Evolutionary conservation across 2,888 invertebrate genomes (phyloP).

Genomic region (Eupithecia centaureata): DNA sequence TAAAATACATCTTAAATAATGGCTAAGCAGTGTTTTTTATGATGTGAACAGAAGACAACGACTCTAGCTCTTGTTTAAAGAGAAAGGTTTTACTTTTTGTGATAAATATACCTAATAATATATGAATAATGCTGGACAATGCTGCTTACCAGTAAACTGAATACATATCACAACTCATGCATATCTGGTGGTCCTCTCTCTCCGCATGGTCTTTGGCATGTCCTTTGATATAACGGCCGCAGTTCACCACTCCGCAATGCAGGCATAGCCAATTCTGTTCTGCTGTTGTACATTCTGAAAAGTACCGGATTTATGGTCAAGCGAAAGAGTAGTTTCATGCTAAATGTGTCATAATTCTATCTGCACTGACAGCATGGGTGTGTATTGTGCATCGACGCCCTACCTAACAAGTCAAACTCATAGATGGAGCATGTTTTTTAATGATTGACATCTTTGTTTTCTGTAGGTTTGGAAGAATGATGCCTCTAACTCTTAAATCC

Average conservation of each 20-base stretch:
- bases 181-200: slow-evolving; percentile 86
- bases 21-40: background rate
- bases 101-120: no score
- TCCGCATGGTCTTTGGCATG: slow-evolving; percentile 90
- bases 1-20: background rate
- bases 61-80: background rate
- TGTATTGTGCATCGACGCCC: no score
- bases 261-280: slow-evolving; percentile 91
- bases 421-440: no score
- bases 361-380: no score
- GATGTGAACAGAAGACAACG: background rate
- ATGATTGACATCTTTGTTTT: no score
- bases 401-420: no score
- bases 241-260: slow-evolving; percentile 88
- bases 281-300: slow-evolving; percentile 84
- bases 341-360: no score
- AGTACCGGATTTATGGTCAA: background rate
- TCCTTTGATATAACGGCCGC: slow-evolving; percentile 90
- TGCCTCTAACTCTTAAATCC: no score
- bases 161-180: slow-evolving; percentile 89
- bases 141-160: slow-evolving; percentile 89
- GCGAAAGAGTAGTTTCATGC: background rate
- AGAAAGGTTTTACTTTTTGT: background rate
- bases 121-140: background rate
- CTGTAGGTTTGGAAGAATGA: no score